Evolutionary conservation across 2,888 invertebrate genomes (phyloP), one percentile per base, ranked within the genome.

Genomic region (Acanthosepion esculentum): DNA sequence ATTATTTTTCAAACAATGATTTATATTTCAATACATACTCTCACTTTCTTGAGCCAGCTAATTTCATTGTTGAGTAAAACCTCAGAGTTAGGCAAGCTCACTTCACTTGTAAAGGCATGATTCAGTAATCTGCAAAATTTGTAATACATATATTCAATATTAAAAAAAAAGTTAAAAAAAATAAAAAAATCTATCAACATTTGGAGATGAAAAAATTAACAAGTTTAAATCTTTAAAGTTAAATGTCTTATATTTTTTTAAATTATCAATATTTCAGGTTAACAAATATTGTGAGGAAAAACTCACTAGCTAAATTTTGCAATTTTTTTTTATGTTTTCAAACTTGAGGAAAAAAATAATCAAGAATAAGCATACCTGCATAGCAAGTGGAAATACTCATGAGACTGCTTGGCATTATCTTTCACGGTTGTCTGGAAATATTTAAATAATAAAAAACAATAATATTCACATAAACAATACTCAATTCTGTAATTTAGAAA

Each of bases 11-110:
- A 50, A 50, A 50, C 50, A 50, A 50, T 4, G 50, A 64, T 64
- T 64, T 64, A 64, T 4, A 64, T 64, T 64, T n/a, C 15, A 78
- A 33, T 33, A 96, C 97, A 96, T 97, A 98, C 98, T 96, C 98
- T 97, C 5, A 98, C 98, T 96, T 98, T 98, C 95, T 98, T 98
- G 95, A 99, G 97, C 99, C 99, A 99, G 15, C 98, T 98, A 95
- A 99, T 98, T 98, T 99, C 98, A 95, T 98, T 98, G 94, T 98
- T 98, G 92, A 98, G 97, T 94, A 98, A 98, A n/a, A 98, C 98
- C 96, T 98, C 98, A 92, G 98, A 98, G 59, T 98, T 98, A 7
- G 98, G 98, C 95, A 99, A 98, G 3, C 98, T 98, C 95, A 98
- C 98, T 94, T 98, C 98, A 92, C 98, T 98, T 95, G 98, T 96